phyloP scores from a whole-genome alignment of 2,888 invertebrate genomes.

The Platypus cylindrus region DNA sequence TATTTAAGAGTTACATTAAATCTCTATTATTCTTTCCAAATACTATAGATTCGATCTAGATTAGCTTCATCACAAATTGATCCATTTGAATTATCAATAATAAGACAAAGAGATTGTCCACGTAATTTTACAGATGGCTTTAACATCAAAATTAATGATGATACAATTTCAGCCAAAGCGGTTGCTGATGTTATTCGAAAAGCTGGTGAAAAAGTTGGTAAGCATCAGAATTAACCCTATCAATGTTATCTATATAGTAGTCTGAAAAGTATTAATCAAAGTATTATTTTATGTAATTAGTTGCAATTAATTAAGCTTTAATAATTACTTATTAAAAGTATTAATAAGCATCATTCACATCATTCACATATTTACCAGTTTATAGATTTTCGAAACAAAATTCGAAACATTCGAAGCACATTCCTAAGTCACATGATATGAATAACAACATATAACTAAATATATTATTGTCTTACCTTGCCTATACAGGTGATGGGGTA shows the following conservation, averaged over 20 bases:
- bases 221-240: no score
- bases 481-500: constrained; percentile 40
- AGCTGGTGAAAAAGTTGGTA: constrained; percentile 54
- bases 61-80: constrained; percentile 55
- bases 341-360: no score
- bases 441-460: no score
- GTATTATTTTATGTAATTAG: no score
- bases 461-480: neutral
- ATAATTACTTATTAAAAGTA: no score
- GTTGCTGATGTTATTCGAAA: constrained; percentile 59
- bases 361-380: no score
- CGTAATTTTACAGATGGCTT: constrained; percentile 45
- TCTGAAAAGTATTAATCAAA: no score
- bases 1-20: neutral
- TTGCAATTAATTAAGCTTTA: no score
- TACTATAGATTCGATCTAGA: constrained; percentile 50
- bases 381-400: no score
- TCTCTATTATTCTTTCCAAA: constrained; percentile 10
- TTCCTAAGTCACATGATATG: no score
- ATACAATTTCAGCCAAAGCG: constrained; percentile 62
- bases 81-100: constrained; percentile 62
- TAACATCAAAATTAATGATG: constrained; percentile 60
- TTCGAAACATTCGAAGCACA: no score
- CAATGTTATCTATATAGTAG: no score
- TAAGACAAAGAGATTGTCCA: constrained; percentile 60